phyloP scores from a whole-genome alignment of 2,113 vertebrate species.

The Thamnaconus septentrionalis region DNA sequence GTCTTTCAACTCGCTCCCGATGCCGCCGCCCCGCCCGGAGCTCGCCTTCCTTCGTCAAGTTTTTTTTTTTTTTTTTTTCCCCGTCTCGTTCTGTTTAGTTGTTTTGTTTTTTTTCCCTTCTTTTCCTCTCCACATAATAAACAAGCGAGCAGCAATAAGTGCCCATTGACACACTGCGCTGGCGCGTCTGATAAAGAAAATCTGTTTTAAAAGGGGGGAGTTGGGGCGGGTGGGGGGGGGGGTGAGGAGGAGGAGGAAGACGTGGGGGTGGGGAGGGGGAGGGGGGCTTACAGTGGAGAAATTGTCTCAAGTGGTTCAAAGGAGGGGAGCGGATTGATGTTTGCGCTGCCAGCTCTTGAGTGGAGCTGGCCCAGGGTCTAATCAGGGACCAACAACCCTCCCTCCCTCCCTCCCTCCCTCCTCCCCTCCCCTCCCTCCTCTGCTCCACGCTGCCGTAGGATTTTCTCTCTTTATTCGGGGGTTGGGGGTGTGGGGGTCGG shows the following conservation, averaged over 20 bases:
- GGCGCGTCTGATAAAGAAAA: slow-evolving; percentile 54
- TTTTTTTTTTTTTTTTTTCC: slow-evolving; percentile 8
- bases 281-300: slow-evolving; percentile 55
- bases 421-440: background rate
- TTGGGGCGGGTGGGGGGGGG: too few relatives aligned
- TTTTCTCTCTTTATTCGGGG: slow-evolving; percentile 77
- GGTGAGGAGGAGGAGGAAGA: too few relatives aligned
- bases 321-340: slow-evolving; percentile 74
- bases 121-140: slow-evolving; percentile 38
- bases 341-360: slow-evolving; percentile 59
- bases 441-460: slow-evolving; percentile 60
- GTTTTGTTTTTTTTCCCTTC: background rate
- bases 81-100: background rate
- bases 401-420: slow-evolving; percentile 22
- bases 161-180: slow-evolving; percentile 49
- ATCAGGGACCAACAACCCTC: slow-evolving; percentile 71
- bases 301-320: slow-evolving; percentile 74
- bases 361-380: slow-evolving; percentile 71
- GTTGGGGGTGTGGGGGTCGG: background rate
- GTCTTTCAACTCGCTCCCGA: too few relatives aligned
- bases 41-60: background rate
- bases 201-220: slow-evolving; percentile 18
- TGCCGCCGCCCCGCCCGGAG: too few relatives aligned
- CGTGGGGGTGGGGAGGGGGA: slow-evolving; percentile 12
- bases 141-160: slow-evolving; percentile 44